These are phyloP conservation scores for Lagria hirta DNA, from an alignment of 2,888 invertebrate species.

Conservation along the genomic window DNA sequence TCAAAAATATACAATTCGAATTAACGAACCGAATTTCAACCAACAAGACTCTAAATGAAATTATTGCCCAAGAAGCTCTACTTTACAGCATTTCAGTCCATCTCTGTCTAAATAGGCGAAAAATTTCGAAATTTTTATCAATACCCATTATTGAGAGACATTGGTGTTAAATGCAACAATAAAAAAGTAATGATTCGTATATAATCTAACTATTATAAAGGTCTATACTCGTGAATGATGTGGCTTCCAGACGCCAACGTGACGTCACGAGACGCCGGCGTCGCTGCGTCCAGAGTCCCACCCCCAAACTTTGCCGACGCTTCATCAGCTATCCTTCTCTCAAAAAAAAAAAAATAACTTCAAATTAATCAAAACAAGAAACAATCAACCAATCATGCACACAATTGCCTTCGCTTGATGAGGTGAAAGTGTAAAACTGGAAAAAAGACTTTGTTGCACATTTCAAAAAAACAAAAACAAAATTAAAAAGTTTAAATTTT, in stretches of 20 bases:
- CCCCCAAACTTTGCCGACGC: slow-evolving; percentile 16
- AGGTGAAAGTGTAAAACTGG: no score
- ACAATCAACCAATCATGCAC: no score
- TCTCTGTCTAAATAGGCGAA: no score
- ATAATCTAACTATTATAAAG: slow-evolving; percentile 41
- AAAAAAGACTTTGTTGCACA: no score
- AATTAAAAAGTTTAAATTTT: no score
- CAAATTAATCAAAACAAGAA: slow-evolving; percentile 18
- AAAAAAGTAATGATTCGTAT: slow-evolving; percentile 43
- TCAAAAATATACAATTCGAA: no score
- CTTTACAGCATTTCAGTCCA: no score
- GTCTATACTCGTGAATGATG: slow-evolving; percentile 44
- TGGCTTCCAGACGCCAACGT: slow-evolving; percentile 47
- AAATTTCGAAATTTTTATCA: not conserved
- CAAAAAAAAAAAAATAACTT: slow-evolving; percentile 2
- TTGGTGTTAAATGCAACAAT: no score
- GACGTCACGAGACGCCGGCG: slow-evolving; percentile 49
- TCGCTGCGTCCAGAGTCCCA: slow-evolving; percentile 41
- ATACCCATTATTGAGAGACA: slow-evolving; percentile 1
- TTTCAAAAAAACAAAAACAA: no score
- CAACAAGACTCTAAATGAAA: no score
- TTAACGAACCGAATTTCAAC: not conserved
- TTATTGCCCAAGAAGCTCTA: no score
- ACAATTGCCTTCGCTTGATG: no score
- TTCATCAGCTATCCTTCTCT: slow-evolving; percentile 9